phyloP scores from a whole-genome alignment of 2,888 invertebrate genomes.

The Phyllotreta cruciferae region DNA sequence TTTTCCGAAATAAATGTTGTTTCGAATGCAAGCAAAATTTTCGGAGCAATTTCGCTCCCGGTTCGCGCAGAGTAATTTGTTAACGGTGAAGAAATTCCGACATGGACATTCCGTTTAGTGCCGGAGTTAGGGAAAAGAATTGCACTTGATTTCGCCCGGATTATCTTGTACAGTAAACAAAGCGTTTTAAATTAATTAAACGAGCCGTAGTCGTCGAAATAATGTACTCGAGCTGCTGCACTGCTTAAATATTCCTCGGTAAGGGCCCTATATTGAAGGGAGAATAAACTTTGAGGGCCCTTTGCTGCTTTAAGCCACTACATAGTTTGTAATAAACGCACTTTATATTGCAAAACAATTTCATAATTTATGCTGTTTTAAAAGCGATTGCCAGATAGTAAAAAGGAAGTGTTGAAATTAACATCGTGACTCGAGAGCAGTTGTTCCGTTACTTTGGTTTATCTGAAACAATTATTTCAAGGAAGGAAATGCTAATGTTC shows the following conservation, averaged over 20 bases:
- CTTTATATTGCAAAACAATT: background rate
- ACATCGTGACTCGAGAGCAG: conserved; percentile 8
- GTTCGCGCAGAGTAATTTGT: conserved; percentile 19
- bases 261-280: background rate
- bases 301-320: no score
- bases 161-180: background rate
- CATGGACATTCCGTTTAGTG: conserved; percentile 22
- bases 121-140: background rate
- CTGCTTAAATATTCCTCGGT: no score
- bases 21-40: conserved; percentile 28
- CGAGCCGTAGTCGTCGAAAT: no score
- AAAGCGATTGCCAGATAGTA: no score
- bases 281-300: no score
- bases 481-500: conserved; percentile 28
- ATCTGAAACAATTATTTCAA: conserved; percentile 29
- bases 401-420: background rate
- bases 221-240: no score
- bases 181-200: background rate
- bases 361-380: background rate
- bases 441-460: conserved; percentile 18
- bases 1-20: conserved; percentile 28
- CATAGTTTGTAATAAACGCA: no score
- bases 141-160: conserved; percentile 14
- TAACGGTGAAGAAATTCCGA: conserved; percentile 24
- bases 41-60: conserved; percentile 25